Conservation (phyloP, 2,888 invertebrate genomes). For the Arctia plantaginis region DNA sequence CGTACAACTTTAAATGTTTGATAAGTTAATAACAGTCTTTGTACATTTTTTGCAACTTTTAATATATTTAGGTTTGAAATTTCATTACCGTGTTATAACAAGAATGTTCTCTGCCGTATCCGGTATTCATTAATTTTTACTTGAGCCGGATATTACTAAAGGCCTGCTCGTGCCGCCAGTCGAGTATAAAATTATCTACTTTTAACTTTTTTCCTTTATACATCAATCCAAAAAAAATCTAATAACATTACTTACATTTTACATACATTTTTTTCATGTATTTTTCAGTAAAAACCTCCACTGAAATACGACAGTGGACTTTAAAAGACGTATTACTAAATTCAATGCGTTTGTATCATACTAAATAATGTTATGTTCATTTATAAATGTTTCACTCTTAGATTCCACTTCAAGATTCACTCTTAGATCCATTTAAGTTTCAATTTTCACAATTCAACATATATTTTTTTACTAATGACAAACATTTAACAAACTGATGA, state of each 20-base stretch:
- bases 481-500: too few relatives aligned
- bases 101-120: slow-evolving; percentile 24
- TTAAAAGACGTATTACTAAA: too few relatives aligned
- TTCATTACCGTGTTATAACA: slow-evolving; percentile 16
- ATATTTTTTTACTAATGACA: too few relatives aligned
- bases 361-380: too few relatives aligned
- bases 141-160: slow-evolving; percentile 41
- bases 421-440: too few relatives aligned
- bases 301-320: not conserved
- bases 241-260: not conserved
- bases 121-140: slow-evolving; percentile 42
- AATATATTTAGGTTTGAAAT: slow-evolving; percentile 14
- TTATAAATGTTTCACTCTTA: too few relatives aligned
- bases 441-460: too few relatives aligned
- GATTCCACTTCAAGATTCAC: too few relatives aligned
- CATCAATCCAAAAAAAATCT: not conserved
- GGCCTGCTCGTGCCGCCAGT: slow-evolving; percentile 3
- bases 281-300: not conserved
- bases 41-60: not conserved
- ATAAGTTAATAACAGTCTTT: not conserved
- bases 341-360: too few relatives aligned
- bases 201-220: not conserved
- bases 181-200: slow-evolving; percentile 12
- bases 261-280: not conserved
- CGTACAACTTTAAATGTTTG: not conserved